Base-by-base conservation (phyloP, 2,888 invertebrate genomes). In the Coremacera marginata region DNA sequence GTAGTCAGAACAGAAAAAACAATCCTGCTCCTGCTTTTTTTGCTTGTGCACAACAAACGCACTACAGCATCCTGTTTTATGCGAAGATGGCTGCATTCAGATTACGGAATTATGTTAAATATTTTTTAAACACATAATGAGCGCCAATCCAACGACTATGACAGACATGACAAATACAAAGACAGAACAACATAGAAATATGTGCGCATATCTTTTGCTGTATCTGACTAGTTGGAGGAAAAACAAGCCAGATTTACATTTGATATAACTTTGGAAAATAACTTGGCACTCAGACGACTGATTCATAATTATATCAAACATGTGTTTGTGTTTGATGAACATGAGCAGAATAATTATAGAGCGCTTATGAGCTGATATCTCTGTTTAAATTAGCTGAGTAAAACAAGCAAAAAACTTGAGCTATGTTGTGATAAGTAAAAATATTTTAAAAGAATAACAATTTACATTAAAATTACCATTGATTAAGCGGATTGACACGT, bases 101-200 rank as follows among this genome's bases (percentile, higher is more conserved):
- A 88, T 87, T 87, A 87, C 87, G 81, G 87, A 87, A 87, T 88
- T 87, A 88, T 87, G 87, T 87, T 87, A 88, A 87, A 85, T 87
- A 87, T 87, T 87, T 85, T 86, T 87, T 88, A 87, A 88, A 87
- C 83, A 82, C 84, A 82, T 81, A 81, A 81, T 81, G 78, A 80
- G 80, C 80, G 80, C 78, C 70, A 67, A 27, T n/a, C 55, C 55
- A 19, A 67, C 63, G 37, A 67, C 37, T 49, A 65, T 65, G 75
- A 70, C 65, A 62, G 76, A 73, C 16, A n/a, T 34, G 62, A n/a
- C 25, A 34, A 27, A 44, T 60, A 62, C 37, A 71, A 70, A 34
- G 34, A 25, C 68, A 76, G 68, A 73, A 60, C 72, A 67, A 68
- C 55, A 60, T 55, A 72, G 44, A 62, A 52, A 67, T 49, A 75